phyloP scores from a whole-genome alignment of 2,888 invertebrate species.

The Sinhomidia bicolor region DNA sequence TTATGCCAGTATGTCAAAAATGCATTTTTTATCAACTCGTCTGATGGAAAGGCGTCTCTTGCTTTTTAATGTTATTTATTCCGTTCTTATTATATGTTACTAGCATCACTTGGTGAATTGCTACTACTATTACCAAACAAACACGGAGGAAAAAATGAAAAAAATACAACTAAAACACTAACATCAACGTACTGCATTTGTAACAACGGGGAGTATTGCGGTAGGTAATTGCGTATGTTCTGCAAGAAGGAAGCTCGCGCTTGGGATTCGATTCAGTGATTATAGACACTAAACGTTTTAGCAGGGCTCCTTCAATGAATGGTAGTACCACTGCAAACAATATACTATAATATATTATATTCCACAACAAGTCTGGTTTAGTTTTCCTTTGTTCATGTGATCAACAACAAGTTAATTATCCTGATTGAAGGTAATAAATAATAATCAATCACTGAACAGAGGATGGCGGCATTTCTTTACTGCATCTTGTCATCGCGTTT shows the following conservation, averaged over 20 bases:
- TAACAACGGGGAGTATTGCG: slow-evolving; percentile 60
- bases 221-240: slow-evolving; percentile 58
- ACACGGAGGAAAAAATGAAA: no score
- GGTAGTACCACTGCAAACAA: slow-evolving; percentile 31
- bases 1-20: no score
- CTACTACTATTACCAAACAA: background rate
- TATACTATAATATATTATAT: background rate
- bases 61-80: slow-evolving; percentile 3
- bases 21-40: no score
- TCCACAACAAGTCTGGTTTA: background rate
- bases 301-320: slow-evolving; percentile 30
- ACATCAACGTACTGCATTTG: background rate
- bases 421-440: no score
- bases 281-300: background rate
- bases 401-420: no score
- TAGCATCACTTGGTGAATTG: no score
- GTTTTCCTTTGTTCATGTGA: background rate
- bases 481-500: no score
- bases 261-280: slow-evolving; percentile 42
- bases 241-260: background rate
- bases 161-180: no score
- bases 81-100: slow-evolving; percentile 49
- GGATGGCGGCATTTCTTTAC: no score
- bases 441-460: no score
- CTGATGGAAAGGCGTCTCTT: slow-evolving; percentile 8